Conservation (phyloP, 2,888 invertebrate species). For the Drosophila quinaria region DNA sequence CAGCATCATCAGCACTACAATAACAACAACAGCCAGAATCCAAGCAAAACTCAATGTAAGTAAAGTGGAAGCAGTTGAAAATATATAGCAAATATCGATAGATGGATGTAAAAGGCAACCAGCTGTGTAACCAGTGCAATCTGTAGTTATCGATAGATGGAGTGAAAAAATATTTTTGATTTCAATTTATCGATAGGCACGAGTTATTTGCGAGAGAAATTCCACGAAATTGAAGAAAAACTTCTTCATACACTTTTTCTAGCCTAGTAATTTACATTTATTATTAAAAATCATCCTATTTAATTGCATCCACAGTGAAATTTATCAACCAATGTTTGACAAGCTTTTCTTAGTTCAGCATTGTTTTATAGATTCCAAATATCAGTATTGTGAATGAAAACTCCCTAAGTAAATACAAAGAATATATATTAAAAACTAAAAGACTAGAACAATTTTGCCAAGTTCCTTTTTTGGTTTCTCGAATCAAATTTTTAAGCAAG, state of each 20-base stretch:
- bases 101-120: neutral
- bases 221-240: no score
- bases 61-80: conserved; percentile 22
- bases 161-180: neutral
- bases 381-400: conserved; percentile 14
- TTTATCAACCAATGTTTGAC: no score
- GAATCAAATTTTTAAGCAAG: conserved; percentile 52
- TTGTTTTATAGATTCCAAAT: conserved; percentile 2
- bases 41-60: conserved; percentile 54
- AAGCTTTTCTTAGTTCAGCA: conserved; percentile 1
- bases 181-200: neutral
- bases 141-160: neutral
- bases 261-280: no score
- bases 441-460: conserved; percentile 35
- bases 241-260: no score
- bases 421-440: conserved; percentile 25
- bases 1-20: conserved; percentile 55
- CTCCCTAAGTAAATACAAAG: conserved; percentile 21
- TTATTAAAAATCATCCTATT: no score
- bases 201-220: no score
- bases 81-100: neutral
- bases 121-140: neutral
- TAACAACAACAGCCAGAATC: conserved; percentile 16
- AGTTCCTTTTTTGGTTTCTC: conserved; percentile 39
- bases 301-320: no score